phyloP scores from a whole-genome alignment of 2,113 vertebrate species.

The Cinclus mexicanus region DNA sequence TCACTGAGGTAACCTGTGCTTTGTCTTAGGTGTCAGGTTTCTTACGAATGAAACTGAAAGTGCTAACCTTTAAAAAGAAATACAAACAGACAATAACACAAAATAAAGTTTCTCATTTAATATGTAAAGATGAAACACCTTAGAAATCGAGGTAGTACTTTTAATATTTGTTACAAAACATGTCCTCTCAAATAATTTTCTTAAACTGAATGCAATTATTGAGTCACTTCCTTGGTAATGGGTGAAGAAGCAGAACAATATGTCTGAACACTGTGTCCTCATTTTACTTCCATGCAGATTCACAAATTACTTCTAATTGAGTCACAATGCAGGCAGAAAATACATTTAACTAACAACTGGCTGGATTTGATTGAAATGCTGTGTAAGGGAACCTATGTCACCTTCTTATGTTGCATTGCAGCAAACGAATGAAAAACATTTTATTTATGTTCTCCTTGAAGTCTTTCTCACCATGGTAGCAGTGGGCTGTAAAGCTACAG shows the following conservation, averaged over 20 bases:
- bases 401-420: background rate
- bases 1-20: background rate
- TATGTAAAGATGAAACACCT: conserved; percentile 2
- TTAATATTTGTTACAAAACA: background rate
- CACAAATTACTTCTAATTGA: conserved; percentile 39
- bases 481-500: background rate
- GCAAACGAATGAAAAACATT: background rate
- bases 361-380: conserved; percentile 11
- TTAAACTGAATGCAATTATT: background rate
- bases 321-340: conserved; percentile 23
- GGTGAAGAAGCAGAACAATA: conserved; percentile 41
- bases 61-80: conserved; percentile 45
- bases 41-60: conserved; percentile 13
- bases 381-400: background rate
- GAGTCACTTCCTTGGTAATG: conserved; percentile 33
- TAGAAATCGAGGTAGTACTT: background rate
- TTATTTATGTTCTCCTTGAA: conserved; percentile 14
- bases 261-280: background rate
- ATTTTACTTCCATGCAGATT: conserved; percentile 41
- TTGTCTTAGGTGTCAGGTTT: background rate
- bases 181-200: conserved; percentile 15
- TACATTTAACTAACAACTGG: background rate
- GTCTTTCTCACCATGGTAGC: background rate
- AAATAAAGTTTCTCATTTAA: conserved; percentile 3
- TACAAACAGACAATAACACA: conserved; percentile 15